Evolutionary conservation across 2,113 vertebrate species (phyloP), one percentile per base, ranked within the genome.

Genomic region (Trematomus loennbergii): DNA sequence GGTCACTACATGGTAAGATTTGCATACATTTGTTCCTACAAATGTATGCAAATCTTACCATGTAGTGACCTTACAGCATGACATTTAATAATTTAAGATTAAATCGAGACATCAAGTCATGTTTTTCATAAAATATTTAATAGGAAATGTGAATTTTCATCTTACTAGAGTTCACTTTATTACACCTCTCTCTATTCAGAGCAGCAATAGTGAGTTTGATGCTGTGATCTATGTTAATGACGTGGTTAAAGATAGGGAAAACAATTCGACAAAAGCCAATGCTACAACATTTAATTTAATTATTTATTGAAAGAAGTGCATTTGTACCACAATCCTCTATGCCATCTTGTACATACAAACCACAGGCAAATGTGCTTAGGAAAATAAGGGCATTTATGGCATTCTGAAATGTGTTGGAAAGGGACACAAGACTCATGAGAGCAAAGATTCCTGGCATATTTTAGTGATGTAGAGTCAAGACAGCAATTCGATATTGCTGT

Each of bases 401-500:
- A 9, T 12, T 29, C n/a, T 20, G 16, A 29, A 15, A 66, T 74
- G 46, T 49, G 16, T 20, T 33, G n/a, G n/a, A 54, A 36, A 9
- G 59, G 11, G 2, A n/a, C 17, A 15, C 12, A 43, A 4, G 2
- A 29, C 50, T 36, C 52, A 9, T 61, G 29, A 71, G 20, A 50
- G 75, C 52, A 65, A 36, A 55, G 2, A 20, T 74, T 65, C 46
- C 20, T 66, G 9, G 52, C 18, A 33, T 46, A 66, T 15, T n/a
- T 54, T 40, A 2, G 62, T 48, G 63, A 67, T 60, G 58, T 66
- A 49, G 43, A 48, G 1, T 75, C 60, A 55, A 71, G 45, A 68
- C 40, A 80, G 17, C 46, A 58, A 68, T 62, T 33, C 29, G 53
- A 59, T 86, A 62, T 67, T 62, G 54, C 66, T 4, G 29, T 43